A percentile compares a stretch with the other conserved stretches of the same genome.
phyloP scores from a whole-genome alignment of 2,113 vertebrate species.

The Ictidomys tridecemlineatus region DNA sequence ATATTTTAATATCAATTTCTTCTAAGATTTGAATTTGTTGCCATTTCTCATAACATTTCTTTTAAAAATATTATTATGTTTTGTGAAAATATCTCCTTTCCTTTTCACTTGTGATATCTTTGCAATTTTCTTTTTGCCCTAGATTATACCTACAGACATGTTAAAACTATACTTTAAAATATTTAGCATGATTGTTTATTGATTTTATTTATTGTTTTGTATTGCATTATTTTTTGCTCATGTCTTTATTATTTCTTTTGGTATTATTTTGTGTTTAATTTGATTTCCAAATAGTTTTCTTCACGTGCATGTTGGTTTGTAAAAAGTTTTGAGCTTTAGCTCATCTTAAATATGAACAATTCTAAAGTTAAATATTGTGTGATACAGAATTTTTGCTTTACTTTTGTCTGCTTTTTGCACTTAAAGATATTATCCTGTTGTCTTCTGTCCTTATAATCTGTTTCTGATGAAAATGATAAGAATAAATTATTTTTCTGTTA shows the following conservation, averaged over 20 bases:
- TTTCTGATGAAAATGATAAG: not conserved
- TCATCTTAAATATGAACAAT: not conserved
- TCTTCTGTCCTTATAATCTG: not conserved
- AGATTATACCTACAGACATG: not conserved
- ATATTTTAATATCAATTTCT: not conserved
- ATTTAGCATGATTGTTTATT: not conserved
- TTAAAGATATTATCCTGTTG: not conserved
- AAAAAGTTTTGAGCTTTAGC: not conserved
- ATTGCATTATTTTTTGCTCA: no score
- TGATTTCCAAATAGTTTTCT: not conserved
- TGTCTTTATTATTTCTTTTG: not conserved
- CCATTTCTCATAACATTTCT: not conserved
- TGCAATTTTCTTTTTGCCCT: not conserved
- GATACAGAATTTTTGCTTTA: not conserved
- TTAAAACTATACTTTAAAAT: not conserved
- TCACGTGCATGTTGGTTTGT: not conserved
- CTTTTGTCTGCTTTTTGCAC: not conserved
- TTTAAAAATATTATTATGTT: not conserved
- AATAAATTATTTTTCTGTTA: no score
- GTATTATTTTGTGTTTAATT: not conserved
- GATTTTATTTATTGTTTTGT: not conserved
- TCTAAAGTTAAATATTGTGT: not conserved
- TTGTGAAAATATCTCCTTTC: no score
- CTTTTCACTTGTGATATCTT: no score
- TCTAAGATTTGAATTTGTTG: not conserved